Evolutionary conservation across 1,140 invertebrate species (phyloP), one percentile per base, ranked within the genome.

Genomic region (Odontomachus brunneus): DNA sequence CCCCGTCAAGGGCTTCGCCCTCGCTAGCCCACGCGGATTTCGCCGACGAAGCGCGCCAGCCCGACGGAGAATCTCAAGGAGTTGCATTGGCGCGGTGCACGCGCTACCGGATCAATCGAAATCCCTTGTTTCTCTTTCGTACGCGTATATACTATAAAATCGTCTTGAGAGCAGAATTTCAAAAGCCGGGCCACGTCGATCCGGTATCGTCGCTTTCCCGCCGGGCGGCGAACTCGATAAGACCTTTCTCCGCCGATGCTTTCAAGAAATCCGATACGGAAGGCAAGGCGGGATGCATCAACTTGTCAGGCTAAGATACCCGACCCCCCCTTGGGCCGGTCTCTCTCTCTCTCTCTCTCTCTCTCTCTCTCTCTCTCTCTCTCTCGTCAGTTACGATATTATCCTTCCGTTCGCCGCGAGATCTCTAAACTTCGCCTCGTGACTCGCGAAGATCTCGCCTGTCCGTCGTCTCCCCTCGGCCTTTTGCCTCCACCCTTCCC

Each of bases 231-330:
- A 87, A 84, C 86, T 63, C 83, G 78, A 62, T 60, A 85, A 74
- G 83, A 88, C 73, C 66, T 74, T 72, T 48, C 78, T 59, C 17
- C 53, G 71, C 33, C 53, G 57, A 44, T 53, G 86, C 76, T 88
- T 87, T 82, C 76, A 65, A 88, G 80, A 88, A 88, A 88, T 88
- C 69, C 87, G 87, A 88, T 88, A 88, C 83, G 71, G 29, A 84
- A 76, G 72, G 38, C 53, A 38, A 44, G 57, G 66, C 29, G 84
- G 85, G 85, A 86, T 75, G 87, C 86, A 88, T 85, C 87, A 85
- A 85, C 83, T 88, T 88, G 86, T 88, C 86, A 85, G 83, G 71
- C 76, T 33, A 62, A 82, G 84, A 88, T 88, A 88, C 67, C 86
- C 78, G 83, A 88, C 82, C 84, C 72, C n/a, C 75, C 82, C 26